These are phyloP conservation scores for Amazona finschi DNA, from an alignment of 2,797 vertebrate genomes.

Conservation along the genomic window DNA sequence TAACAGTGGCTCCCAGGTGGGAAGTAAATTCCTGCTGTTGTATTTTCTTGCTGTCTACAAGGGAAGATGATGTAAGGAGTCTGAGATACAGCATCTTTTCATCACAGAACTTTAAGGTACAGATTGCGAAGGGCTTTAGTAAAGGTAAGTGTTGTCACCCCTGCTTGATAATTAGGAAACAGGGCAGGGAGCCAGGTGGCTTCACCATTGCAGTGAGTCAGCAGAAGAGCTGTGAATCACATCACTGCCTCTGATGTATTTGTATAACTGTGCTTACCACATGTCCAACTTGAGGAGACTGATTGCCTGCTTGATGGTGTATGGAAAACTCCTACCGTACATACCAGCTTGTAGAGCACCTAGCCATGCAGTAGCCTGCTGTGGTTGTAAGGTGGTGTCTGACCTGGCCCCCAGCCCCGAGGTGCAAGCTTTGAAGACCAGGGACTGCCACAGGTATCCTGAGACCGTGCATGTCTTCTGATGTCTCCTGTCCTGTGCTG, in stretches of 20 bases:
- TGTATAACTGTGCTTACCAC: neutral
- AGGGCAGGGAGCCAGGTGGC: neutral
- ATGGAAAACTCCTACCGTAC: neutral
- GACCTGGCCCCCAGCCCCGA: neutral
- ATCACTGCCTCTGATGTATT: neutral
- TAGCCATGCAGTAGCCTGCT: neutral
- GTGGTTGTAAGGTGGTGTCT: neutral
- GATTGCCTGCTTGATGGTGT: neutral
- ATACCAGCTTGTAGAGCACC: neutral
- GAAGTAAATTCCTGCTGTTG: neutral
- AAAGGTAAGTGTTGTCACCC: neutral
- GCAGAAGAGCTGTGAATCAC: conserved; percentile 7
- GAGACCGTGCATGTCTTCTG: neutral
- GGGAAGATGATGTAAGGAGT: neutral
- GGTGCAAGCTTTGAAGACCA: neutral
- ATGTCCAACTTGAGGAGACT: neutral
- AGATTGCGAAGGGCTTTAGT: neutral
- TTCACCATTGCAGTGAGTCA: neutral
- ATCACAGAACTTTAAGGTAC: neutral
- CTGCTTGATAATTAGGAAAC: neutral
- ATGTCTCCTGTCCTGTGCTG: neutral
- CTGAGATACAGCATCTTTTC: neutral
- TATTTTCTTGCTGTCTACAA: neutral
- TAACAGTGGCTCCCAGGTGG: neutral
- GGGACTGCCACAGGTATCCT: neutral